These are phyloP conservation scores for Psophia crepitans DNA, from an alignment of 2,113 vertebrate species.

Conservation along the genomic window DNA sequence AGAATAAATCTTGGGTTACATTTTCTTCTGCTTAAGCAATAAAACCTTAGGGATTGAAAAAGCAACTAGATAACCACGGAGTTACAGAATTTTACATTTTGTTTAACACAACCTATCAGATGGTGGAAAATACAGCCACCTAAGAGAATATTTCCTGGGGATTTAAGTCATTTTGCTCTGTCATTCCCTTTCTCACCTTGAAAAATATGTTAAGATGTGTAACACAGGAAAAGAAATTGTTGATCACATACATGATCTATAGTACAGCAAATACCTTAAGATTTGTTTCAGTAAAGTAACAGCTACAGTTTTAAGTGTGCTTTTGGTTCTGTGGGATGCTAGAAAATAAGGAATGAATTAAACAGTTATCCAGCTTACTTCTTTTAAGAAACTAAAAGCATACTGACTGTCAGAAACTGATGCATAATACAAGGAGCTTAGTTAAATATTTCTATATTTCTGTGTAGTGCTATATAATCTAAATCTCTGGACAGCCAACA, in stretches of 20 bases:
- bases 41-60: background rate
- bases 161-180: background rate
- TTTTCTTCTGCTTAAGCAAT: background rate
- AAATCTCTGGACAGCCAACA: background rate
- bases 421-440: background rate
- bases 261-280: background rate
- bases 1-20: background rate
- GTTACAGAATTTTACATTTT: background rate
- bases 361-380: background rate
- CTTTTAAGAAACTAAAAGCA: background rate
- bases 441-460: background rate
- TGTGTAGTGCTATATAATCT: background rate
- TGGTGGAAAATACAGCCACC: background rate
- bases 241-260: background rate
- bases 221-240: background rate
- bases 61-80: background rate
- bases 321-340: background rate
- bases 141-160: background rate
- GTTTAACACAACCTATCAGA: background rate
- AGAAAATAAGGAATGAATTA: background rate
- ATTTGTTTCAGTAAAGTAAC: background rate
- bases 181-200: background rate
- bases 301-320: background rate
- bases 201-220: background rate
- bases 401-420: background rate